Conservation (phyloP, 2,888 invertebrate species). For the Falcaria lacertinaria region DNA sequence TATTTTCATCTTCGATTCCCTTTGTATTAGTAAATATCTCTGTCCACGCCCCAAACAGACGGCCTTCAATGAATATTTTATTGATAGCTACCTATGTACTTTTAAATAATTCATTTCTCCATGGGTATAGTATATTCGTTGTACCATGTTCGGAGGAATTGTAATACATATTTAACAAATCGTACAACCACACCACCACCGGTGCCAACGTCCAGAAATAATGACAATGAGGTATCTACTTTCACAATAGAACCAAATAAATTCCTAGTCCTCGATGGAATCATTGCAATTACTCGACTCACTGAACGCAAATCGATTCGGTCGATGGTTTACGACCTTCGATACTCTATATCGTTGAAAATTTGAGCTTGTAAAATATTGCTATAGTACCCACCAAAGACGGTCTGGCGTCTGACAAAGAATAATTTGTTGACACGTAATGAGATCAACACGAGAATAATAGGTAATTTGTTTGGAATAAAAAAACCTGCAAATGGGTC, state of each 20-base stretch:
- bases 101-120: no score
- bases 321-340: constrained; percentile 47
- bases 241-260: constrained; percentile 46
- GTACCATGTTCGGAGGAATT: no score
- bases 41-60: constrained; percentile 19
- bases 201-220: constrained; percentile 38
- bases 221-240: constrained; percentile 16
- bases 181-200: no score
- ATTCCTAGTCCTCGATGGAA: constrained; percentile 43
- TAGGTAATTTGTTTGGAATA: constrained; percentile 75
- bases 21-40: no score
- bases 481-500: constrained; percentile 76
- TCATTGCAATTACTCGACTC: constrained; percentile 63
- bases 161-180: constrained; percentile 56
- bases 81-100: no score
- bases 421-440: constrained; percentile 61
- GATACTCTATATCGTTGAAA: constrained; percentile 40
- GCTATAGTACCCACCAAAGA: constrained; percentile 16
- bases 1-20: no score
- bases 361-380: constrained; percentile 25
- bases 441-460: constrained; percentile 69
- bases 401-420: constrained; percentile 25
- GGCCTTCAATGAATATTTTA: constrained; percentile 34
- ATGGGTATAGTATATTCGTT: no score
- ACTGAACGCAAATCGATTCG: constrained; percentile 62